Conservation (phyloP, 2,888 invertebrate genomes). For the Drosophila macrothrix region DNA sequence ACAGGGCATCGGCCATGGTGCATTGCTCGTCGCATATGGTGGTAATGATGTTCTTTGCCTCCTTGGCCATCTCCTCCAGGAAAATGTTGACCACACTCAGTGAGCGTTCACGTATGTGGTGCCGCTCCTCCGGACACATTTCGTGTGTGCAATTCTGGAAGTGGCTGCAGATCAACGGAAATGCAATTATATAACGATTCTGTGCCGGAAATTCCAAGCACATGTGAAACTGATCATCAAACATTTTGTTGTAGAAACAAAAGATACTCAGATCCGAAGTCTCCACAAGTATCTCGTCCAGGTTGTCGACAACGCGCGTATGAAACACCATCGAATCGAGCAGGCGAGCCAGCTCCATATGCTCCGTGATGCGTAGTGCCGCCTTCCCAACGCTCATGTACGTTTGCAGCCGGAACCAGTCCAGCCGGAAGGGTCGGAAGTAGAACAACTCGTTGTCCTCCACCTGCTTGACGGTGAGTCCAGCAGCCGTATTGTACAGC, state of each 20-base stretch:
- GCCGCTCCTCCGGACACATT: slow-evolving; percentile 98
- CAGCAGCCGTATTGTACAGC: slow-evolving; percentile 94
- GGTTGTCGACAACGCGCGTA: slow-evolving; percentile 98
- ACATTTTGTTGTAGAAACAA: slow-evolving; percentile 98
- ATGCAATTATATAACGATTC: slow-evolving; percentile 98
- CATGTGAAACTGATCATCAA: slow-evolving; percentile 99
- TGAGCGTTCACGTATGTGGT: slow-evolving; percentile 97
- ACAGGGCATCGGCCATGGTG: slow-evolving; percentile 96
- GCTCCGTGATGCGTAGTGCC: slow-evolving; percentile 91
- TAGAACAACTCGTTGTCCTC: slow-evolving; percentile 98
- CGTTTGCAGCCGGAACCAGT: slow-evolving; percentile 99
- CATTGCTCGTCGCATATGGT: slow-evolving; percentile 99
- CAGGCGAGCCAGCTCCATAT: slow-evolving; percentile 94
- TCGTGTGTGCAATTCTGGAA: slow-evolving; percentile 99
- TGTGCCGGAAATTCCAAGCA: slow-evolving; percentile 99
- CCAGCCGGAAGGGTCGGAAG: slow-evolving; percentile 96
- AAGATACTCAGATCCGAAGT: slow-evolving; percentile 99
- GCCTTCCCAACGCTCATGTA: slow-evolving; percentile 95
- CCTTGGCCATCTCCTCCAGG: slow-evolving; percentile 99
- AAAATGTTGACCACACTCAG: slow-evolving; percentile 98
- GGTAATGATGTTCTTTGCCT: slow-evolving; percentile 99
- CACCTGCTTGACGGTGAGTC: slow-evolving; percentile 96
- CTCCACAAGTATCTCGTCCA: slow-evolving; percentile 98
- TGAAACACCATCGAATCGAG: slow-evolving; percentile 98
- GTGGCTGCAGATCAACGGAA: slow-evolving; percentile 98